A percentile compares a stretch with the other conserved stretches of the same genome.
phyloP scores from a whole-genome alignment of 1,140 invertebrate genomes.

The Conus ventricosus region DNA sequence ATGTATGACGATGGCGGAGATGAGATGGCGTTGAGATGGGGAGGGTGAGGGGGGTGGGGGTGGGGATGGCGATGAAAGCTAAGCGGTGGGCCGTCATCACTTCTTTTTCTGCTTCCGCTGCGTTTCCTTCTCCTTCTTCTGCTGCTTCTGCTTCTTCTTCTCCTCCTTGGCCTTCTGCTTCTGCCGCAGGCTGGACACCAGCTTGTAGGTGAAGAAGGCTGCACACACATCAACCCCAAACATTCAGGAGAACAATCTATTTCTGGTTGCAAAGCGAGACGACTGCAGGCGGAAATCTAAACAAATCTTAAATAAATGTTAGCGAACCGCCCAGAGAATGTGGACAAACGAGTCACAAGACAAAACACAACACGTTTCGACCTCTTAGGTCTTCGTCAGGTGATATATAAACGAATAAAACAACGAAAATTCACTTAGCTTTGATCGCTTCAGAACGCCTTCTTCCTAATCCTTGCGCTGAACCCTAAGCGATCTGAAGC shows the following conservation, averaged over 20 bases:
- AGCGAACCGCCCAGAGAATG: too few relatives aligned
- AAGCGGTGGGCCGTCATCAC: slow-evolving; percentile 21
- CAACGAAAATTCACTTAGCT: too few relatives aligned
- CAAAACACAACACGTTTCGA: too few relatives aligned
- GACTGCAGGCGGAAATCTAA: too few relatives aligned
- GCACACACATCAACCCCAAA: slow-evolving; percentile 52
- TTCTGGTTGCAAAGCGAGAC: too few relatives aligned
- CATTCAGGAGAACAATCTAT: not conserved
- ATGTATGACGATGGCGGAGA: not conserved
- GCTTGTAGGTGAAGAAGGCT: slow-evolving; percentile 89
- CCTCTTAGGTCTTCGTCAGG: too few relatives aligned
- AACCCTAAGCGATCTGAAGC: too few relatives aligned
- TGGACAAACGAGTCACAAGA: too few relatives aligned
- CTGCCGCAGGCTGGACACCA: slow-evolving; percentile 85
- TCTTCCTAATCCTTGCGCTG: too few relatives aligned
- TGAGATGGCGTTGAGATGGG: not conserved
- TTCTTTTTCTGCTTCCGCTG: slow-evolving; percentile 60
- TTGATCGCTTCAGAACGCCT: too few relatives aligned
- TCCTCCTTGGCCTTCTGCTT: slow-evolving; percentile 78
- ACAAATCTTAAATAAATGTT: too few relatives aligned
- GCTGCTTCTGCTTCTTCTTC: slow-evolving; percentile 79
- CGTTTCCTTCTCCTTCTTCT: slow-evolving; percentile 77
- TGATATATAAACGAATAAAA: too few relatives aligned
- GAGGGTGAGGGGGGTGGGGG: not conserved
- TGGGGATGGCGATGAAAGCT: not conserved